Percentiles rank a stretch among this genome's conserved stretches.
These are phyloP conservation scores for Sebastiscus tertius DNA, from an alignment of 2,797 vertebrate genomes.

Conservation along the genomic window DNA sequence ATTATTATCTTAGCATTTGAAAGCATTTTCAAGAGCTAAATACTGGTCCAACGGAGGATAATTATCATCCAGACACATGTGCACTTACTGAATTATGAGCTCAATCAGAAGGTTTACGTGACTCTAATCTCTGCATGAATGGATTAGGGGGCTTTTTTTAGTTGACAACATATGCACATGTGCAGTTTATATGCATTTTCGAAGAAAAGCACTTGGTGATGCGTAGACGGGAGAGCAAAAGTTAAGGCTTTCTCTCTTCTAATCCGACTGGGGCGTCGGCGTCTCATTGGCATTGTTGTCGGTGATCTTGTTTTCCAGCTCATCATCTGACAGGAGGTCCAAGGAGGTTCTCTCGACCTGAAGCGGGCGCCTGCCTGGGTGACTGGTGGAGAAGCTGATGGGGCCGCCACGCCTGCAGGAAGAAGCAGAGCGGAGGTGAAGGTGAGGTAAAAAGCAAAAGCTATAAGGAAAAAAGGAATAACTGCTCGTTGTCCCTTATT, in stretches of 20 bases:
- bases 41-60: slow-evolving; percentile 36
- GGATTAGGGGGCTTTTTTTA: neutral
- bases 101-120: neutral
- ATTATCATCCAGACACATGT: slow-evolving; percentile 10
- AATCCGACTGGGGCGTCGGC: slow-evolving; percentile 83
- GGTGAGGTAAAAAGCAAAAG: too few relatives aligned
- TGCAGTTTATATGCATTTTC: neutral
- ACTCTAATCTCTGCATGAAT: neutral
- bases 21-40: slow-evolving; percentile 32
- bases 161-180: neutral
- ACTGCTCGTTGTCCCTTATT: too few relatives aligned
- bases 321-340: slow-evolving; percentile 90
- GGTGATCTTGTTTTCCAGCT: slow-evolving; percentile 92
- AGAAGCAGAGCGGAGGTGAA: neutral
- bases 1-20: slow-evolving; percentile 21
- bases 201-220: neutral
- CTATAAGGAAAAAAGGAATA: too few relatives aligned
- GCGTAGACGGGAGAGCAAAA: neutral
- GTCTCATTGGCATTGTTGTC: slow-evolving; percentile 91
- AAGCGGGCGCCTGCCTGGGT: slow-evolving; percentile 90
- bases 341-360: slow-evolving; percentile 91
- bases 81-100: neutral
- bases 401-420: slow-evolving; percentile 88
- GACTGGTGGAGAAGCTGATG: slow-evolving; percentile 91
- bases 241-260: slow-evolving; percentile 81